Base-by-base conservation (phyloP, 64 coral and sea anemone species). In the Porites australiensis region DNA sequence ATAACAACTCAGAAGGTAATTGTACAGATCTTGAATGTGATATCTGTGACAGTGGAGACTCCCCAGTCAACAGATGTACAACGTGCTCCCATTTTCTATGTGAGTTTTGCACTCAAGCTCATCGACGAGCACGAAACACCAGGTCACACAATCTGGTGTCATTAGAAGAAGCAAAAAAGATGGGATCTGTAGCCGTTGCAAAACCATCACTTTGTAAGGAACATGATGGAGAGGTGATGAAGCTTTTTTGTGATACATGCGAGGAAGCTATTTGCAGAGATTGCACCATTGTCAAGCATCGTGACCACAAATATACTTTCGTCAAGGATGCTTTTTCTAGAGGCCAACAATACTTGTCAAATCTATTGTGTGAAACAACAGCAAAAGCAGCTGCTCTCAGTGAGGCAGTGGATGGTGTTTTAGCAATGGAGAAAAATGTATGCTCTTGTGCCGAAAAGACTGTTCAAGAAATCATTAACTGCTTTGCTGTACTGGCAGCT, bases 201-300 rank as follows among this genome's bases (percentile, higher is more conserved):
- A 57, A 57, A 12, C 53, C 77, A 15, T 80, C 50, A 8, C 21
- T 80, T 62, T 80, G 77, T 50, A 27, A 80, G 18, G 77, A 80
- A 5, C 77, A 80, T 7, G 27, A 44, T 15, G 77, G 77, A 44
- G 77, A 80, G 53, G 55, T 44, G 54, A 11, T 60, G 2, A 80
- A 80, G 15, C 53, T 80, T 10, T 80, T 80, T 80, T 80, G 77
- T 16, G 55, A 80, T 10, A 80, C 77, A 62, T 80, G 77, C 3
- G 10, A 60, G 21, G 55, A 80, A 61, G 53, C 53, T 61, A 43
- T 60, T 0, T 80, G 77, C 11, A 55, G 77, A 60, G 77, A 80
- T 4, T 80, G 77, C 55, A 60, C 77, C n/a, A 60, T 80, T 60
- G 20, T 80, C 11, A 59, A 80, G n/a, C 77, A 80, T 61, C 77